phyloP scores from a whole-genome alignment of 2,888 invertebrate species.

The Spisula solida region DNA sequence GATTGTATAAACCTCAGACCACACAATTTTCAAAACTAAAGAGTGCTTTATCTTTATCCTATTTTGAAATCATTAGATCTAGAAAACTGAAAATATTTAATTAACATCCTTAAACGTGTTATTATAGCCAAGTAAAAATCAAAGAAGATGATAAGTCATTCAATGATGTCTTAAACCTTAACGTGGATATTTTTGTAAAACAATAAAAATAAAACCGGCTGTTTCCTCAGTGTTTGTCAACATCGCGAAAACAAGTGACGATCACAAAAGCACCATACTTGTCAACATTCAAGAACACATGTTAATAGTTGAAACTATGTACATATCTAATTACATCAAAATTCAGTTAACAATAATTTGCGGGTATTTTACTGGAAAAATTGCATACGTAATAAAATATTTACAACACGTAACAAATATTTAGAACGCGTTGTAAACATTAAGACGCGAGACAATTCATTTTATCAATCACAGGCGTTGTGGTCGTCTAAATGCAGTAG shows the following conservation, averaged over 20 bases:
- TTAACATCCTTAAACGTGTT: no score
- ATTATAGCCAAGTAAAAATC: no score
- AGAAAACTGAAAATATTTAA: no score
- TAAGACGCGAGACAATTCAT: slow-evolving; percentile 50
- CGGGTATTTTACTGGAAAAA: background rate
- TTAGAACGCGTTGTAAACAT: slow-evolving; percentile 64
- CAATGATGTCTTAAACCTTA: background rate
- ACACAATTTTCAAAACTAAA: no score
- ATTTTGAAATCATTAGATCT: no score
- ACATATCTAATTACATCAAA: background rate
- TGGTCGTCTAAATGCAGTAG: background rate
- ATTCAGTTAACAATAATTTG: background rate
- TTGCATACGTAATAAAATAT: slow-evolving; percentile 34
- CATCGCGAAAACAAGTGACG: slow-evolving; percentile 45
- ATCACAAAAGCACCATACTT: background rate
- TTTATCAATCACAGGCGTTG: background rate
- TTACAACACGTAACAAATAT: slow-evolving; percentile 67
- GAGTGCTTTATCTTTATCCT: no score
- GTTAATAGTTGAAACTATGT: background rate
- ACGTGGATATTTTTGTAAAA: background rate
- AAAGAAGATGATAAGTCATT: background rate
- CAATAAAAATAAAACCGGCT: no score
- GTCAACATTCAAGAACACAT: background rate
- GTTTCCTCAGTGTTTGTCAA: background rate
- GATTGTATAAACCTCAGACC: no score